phyloP scores from a whole-genome alignment of 2,797 vertebrate species.

The Sarcoramphus papa region DNA sequence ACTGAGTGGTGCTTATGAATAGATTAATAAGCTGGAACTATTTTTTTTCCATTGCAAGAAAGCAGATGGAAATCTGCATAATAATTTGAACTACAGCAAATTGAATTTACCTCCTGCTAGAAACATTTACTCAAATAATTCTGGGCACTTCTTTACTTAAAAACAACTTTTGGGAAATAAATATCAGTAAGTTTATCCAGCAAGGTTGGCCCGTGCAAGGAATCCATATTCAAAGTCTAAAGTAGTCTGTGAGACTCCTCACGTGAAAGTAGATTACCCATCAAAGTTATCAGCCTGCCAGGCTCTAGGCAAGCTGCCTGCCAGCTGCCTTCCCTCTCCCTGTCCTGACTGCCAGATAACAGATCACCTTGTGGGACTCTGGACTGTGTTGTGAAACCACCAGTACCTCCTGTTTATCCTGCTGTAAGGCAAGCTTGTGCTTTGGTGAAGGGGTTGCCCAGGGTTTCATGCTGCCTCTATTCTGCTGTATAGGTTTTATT shows the following conservation, averaged over 20 bases:
- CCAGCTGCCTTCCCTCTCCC: background rate
- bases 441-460: background rate
- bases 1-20: background rate
- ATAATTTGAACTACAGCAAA: background rate
- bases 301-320: background rate
- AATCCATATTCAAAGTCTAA: background rate
- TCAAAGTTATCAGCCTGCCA: background rate
- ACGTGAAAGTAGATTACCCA: rapidly evolving
- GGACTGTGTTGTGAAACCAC: background rate
- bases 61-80: slow-evolving; percentile 3
- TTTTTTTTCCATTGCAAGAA: background rate
- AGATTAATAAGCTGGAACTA: background rate
- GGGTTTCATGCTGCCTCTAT: background rate
- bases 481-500: background rate
- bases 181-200: background rate
- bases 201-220: background rate
- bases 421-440: background rate
- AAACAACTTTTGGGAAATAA: background rate
- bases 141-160: background rate
- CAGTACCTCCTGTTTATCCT: background rate
- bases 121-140: background rate
- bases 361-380: background rate
- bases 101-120: background rate
- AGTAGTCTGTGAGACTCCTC: background rate
- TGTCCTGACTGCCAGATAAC: background rate